These are phyloP conservation scores for Diachrysia chrysitis DNA, from an alignment of 2,888 invertebrate species.

Conservation along the genomic window DNA sequence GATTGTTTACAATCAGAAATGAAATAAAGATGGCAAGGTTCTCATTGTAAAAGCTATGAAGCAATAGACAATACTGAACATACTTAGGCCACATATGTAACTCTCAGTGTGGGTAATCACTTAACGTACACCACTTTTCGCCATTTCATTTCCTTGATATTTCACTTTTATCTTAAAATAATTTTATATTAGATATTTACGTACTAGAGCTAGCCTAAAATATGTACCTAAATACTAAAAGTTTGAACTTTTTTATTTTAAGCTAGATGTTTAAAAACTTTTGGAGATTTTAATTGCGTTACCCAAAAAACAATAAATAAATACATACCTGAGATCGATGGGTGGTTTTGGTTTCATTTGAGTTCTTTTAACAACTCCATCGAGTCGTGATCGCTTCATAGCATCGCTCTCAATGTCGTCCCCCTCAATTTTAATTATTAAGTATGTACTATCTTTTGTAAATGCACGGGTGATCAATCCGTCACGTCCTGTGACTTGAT, in stretches of 20 bases:
- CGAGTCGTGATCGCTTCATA: slow-evolving; percentile 66
- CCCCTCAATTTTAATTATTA: slow-evolving; percentile 78
- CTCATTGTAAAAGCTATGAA: neutral
- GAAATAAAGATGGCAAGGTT: neutral
- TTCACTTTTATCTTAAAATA: neutral
- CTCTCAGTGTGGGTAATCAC: slow-evolving; percentile 1
- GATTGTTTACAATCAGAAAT: slow-evolving; percentile 19
- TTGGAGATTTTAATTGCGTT: no score
- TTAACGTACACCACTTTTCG: neutral
- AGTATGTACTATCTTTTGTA: slow-evolving; percentile 75
- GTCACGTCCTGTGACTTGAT: slow-evolving; percentile 61
- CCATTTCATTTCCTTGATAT: neutral
- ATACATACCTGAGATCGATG: slow-evolving; percentile 77
- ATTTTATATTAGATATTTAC: neutral
- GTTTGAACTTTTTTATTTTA: no score
- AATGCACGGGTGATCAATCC: slow-evolving; percentile 73
- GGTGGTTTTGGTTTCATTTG: slow-evolving; percentile 73
- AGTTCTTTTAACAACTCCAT: slow-evolving; percentile 66
- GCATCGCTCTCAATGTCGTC: slow-evolving; percentile 63
- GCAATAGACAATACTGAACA: neutral
- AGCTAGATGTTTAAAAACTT: no score
- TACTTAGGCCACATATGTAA: neutral
- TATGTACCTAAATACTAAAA: no score
- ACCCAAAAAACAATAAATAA: neutral
- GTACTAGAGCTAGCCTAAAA: neutral